A percentile compares a stretch with the other conserved stretches of the same genome.
These are phyloP conservation scores for Drosophila pruinosa DNA, from an alignment of 1,140 invertebrate genomes.

Conservation along the genomic window DNA sequence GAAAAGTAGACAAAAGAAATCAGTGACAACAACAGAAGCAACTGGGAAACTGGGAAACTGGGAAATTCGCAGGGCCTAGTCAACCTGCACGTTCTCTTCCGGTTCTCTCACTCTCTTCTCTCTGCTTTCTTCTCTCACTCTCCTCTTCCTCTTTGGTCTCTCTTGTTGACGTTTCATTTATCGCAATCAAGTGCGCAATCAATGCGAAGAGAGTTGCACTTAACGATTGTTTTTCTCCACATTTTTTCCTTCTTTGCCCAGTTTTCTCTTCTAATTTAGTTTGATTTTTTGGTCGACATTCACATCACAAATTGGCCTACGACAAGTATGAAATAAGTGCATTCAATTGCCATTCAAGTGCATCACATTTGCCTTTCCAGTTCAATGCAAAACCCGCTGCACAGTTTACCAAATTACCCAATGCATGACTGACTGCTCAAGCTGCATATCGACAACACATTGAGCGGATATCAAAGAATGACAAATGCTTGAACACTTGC, in stretches of 20 bases:
- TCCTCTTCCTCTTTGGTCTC: too few species aligned
- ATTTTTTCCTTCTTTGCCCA: not conserved
- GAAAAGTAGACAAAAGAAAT: slow-evolving; percentile 71
- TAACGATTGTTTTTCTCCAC: slow-evolving; percentile 28
- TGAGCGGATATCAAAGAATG: too few species aligned
- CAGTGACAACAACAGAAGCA: slow-evolving; percentile 52
- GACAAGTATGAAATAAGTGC: slow-evolving; percentile 16
- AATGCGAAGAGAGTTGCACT: slow-evolving; percentile 78
- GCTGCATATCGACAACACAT: slow-evolving; percentile 3
- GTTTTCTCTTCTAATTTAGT: slow-evolving; percentile 59
- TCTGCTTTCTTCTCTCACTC: too few species aligned
- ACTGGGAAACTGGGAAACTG: slow-evolving; percentile 22
- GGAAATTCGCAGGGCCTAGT: slow-evolving; percentile 32
- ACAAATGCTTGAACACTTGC: too few species aligned
- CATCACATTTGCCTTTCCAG: slow-evolving; percentile 23
- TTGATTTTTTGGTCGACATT: slow-evolving; percentile 28
- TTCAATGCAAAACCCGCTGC: too few species aligned
- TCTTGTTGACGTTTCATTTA: slow-evolving; percentile 79
- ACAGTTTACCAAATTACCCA: too few species aligned
- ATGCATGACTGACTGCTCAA: not conserved
- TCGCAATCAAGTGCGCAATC: slow-evolving; percentile 80
- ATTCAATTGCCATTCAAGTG: slow-evolving; percentile 27
- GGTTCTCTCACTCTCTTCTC: not conserved
- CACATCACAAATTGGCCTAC: slow-evolving; percentile 37
- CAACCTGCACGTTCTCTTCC: slow-evolving; percentile 8